Evolutionary conservation across 2,888 invertebrate genomes (phyloP).

Genomic region (Leucophora obtusa): DNA sequence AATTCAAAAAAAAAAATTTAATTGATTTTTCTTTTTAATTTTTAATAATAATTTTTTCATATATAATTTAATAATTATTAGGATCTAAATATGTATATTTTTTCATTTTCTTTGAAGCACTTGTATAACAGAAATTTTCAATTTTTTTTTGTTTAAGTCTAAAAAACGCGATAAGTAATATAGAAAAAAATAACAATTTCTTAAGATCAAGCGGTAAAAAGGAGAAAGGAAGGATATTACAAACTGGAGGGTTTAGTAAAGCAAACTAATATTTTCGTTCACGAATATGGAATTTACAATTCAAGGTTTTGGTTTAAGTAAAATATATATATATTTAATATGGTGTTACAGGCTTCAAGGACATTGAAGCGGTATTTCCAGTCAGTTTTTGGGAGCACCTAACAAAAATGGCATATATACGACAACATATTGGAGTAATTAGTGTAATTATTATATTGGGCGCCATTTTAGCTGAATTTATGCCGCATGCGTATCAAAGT

Average conservation of each 20-base stretch:
- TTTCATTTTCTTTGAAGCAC: constrained; percentile 64
- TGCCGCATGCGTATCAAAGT: too few species aligned
- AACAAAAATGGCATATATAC: too few species aligned
- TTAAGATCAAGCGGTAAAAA: constrained; percentile 30
- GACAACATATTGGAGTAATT: too few species aligned
- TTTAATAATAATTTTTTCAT: constrained; percentile 50
- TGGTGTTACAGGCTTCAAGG: too few species aligned
- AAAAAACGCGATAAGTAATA: constrained; percentile 58
- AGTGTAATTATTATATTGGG: too few species aligned
- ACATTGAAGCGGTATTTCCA: too few species aligned
- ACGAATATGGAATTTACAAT: constrained; percentile 24
- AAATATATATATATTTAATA: too few species aligned
- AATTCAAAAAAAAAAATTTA: constrained; percentile 54
- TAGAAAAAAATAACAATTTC: constrained; percentile 58
- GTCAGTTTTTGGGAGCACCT: too few species aligned
- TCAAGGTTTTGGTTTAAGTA: not conserved
- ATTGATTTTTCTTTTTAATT: constrained; percentile 46
- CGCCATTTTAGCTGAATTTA: too few species aligned
- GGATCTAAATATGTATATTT: constrained; percentile 62
- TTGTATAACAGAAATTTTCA: constrained; percentile 64
- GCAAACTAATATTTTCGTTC: not conserved
- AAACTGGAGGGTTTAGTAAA: not conserved
- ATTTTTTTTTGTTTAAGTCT: constrained; percentile 16
- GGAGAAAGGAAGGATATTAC: not conserved
- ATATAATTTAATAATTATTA: constrained; percentile 66